phyloP scores from a whole-genome alignment of 1,140 invertebrate species.

The Lordiphosa stackelbergi region DNA sequence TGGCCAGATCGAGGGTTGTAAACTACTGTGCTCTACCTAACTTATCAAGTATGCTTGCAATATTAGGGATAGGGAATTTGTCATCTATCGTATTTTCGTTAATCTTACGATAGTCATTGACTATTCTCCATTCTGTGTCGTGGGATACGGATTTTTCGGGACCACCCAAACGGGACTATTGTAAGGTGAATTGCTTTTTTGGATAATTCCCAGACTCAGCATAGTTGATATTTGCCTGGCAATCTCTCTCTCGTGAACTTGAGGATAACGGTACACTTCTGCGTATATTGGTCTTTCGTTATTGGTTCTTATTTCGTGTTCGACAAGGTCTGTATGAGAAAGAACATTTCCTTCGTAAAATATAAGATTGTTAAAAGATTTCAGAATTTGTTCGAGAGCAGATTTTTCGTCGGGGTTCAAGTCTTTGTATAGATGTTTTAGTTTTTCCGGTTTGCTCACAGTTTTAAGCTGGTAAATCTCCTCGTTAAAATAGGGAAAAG shows the following conservation, averaged over 20 bases:
- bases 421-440: no score
- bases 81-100: slow-evolving; percentile 37
- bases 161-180: slow-evolving; percentile 46
- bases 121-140: slow-evolving; percentile 57
- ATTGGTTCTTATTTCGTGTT: no score
- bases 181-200: slow-evolving; percentile 8
- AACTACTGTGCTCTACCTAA: slow-evolving; percentile 30
- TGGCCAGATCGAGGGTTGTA: slow-evolving; percentile 39
- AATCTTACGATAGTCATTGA: slow-evolving; percentile 72
- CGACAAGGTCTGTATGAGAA: no score
- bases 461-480: no score
- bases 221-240: slow-evolving; percentile 55
- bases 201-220: slow-evolving; percentile 50
- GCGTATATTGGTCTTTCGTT: no score
- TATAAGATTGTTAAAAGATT: no score
- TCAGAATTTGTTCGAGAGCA: no score
- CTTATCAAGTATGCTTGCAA: slow-evolving; percentile 26
- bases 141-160: slow-evolving; percentile 42
- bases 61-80: slow-evolving; percentile 37
- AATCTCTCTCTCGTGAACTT: slow-evolving; percentile 53
- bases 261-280: neutral
- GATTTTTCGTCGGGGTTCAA: no score
- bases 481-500: no score
- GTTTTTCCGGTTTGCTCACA: no score
- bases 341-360: no score